These are phyloP conservation scores for Orientallactaga bullata DNA, from an alignment of 2,113 vertebrate genomes.

Conservation along the genomic window DNA sequence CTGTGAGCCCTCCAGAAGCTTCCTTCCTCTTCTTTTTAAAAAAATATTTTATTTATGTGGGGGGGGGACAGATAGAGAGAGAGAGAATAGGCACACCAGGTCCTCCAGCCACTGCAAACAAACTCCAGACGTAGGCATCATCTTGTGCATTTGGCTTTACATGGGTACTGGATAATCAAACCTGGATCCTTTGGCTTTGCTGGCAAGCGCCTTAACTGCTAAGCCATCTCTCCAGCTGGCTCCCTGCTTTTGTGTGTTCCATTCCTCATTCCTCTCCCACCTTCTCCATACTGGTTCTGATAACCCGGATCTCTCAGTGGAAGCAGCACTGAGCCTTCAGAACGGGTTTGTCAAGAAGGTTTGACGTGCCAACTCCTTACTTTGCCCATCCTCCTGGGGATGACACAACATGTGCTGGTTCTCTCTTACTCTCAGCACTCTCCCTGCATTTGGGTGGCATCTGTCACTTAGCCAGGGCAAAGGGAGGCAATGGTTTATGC, in stretches of 20 bases:
- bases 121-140: too few relatives aligned
- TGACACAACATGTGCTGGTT: accelerated
- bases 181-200: too few relatives aligned
- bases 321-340: neutral
- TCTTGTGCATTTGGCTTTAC: too few relatives aligned
- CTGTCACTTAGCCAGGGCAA: neutral
- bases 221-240: too few relatives aligned
- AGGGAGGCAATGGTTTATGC: neutral
- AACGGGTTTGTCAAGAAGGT: neutral
- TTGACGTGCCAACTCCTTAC: neutral
- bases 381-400: neutral
- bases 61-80: too few relatives aligned
- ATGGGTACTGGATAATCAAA: too few relatives aligned
- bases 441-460: neutral
- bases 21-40: neutral
- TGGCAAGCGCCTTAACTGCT: too few relatives aligned
- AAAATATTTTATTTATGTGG: too few relatives aligned
- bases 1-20: neutral
- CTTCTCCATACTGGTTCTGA: neutral
- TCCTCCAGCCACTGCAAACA: too few relatives aligned
- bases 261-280: neutral
- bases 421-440: neutral
- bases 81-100: too few relatives aligned
- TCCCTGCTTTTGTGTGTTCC: neutral
- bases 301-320: neutral